Percentiles rank a stretch among this genome's conserved stretches.
These are phyloP conservation scores for Scaptomyza graminum DNA, from an alignment of 1,140 invertebrate genomes.

Conservation along the genomic window DNA sequence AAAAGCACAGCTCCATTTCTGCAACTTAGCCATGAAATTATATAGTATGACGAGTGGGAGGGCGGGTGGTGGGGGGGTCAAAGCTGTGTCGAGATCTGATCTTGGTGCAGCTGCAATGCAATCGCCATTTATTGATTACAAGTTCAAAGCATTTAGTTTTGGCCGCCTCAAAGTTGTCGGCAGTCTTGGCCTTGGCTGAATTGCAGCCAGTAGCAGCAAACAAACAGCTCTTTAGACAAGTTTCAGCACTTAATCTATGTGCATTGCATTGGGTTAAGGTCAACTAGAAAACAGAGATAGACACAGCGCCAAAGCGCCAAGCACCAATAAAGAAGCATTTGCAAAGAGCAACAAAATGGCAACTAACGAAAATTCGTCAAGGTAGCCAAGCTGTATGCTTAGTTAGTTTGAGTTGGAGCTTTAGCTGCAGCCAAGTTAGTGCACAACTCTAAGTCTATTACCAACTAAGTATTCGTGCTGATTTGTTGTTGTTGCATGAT, in stretches of 20 bases:
- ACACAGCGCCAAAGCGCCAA: slow-evolving; percentile 26
- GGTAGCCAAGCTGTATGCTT: slow-evolving; percentile 26
- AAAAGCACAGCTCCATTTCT: slow-evolving; percentile 38
- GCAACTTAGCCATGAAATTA: slow-evolving; percentile 54
- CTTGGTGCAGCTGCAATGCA: slow-evolving; percentile 70
- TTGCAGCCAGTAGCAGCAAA: slow-evolving; percentile 45
- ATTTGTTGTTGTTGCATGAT: neutral
- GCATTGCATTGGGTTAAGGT: slow-evolving; percentile 81
- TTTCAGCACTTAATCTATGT: slow-evolving; percentile 78
- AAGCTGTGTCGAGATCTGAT: slow-evolving; percentile 29
- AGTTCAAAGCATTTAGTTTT: slow-evolving; percentile 80
- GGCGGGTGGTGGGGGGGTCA: neutral
- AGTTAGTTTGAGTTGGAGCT: neutral
- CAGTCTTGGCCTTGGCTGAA: slow-evolving; percentile 78
- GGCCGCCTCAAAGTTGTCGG: slow-evolving; percentile 72
- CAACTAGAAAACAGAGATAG: slow-evolving; percentile 73
- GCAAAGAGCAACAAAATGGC: slow-evolving; percentile 50
- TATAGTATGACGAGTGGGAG: neutral
- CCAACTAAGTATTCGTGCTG: slow-evolving; percentile 10
- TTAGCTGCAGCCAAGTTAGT: slow-evolving; percentile 14
- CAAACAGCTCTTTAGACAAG: slow-evolving; percentile 72
- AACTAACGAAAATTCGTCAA: slow-evolving; percentile 55
- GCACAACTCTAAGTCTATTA: slow-evolving; percentile 25
- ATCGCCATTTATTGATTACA: slow-evolving; percentile 78
- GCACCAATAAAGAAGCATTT: slow-evolving; percentile 51